Conservation (phyloP, 2,113 vertebrate genomes). For the Echinops telfairi region DNA sequence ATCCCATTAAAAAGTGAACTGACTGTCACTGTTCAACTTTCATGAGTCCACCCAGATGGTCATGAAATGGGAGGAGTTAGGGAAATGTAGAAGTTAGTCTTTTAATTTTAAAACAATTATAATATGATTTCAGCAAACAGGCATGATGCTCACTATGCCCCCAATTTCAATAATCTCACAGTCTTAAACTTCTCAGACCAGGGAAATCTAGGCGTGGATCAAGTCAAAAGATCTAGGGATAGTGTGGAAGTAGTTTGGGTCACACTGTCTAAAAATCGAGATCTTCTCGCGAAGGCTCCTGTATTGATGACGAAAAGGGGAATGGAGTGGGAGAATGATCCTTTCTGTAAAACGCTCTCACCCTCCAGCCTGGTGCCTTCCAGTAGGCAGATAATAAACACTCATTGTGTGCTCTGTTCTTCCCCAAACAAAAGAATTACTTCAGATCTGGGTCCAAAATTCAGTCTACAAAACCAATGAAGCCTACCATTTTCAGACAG, state of each 20-base stretch:
- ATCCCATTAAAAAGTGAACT: neutral
- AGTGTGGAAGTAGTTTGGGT: no score
- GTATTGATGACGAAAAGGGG: neutral
- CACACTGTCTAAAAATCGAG: neutral
- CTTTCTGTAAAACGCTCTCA: no score
- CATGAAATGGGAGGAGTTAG: neutral
- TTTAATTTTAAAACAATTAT: neutral
- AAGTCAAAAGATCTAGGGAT: neutral
- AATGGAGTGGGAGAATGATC: no score
- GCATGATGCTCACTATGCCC: neutral
- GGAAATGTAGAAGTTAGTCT: neutral
- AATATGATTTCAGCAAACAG: no score
- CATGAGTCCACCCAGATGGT: neutral
- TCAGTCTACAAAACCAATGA: neutral
- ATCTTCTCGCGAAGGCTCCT: neutral
- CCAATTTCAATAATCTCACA: neutral
- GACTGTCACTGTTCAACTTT: neutral
- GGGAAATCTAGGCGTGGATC: accelerated
- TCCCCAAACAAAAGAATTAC: neutral
- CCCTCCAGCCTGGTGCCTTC: neutral
- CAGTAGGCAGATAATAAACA: neutral
- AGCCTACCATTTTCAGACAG: neutral
- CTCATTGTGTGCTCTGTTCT: neutral
- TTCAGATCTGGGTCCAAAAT: neutral
- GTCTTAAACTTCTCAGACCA: neutral